These are phyloP conservation scores for Neolamprologus devosi DNA, from an alignment of 2,113 vertebrate species.

Conservation along the genomic window DNA sequence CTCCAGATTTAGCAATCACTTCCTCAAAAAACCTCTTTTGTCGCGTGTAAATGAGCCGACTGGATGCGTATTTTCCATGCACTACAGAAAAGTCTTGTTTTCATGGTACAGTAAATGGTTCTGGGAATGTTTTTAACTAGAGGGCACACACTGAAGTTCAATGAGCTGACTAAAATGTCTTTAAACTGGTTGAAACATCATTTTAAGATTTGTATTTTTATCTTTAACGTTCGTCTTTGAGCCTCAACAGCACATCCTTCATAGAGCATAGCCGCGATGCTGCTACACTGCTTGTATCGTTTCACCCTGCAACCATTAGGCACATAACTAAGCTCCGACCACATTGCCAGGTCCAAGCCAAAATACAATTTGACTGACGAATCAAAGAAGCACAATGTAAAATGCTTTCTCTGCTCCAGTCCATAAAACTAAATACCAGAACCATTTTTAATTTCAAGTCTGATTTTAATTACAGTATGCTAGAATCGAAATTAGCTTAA, in stretches of 20 bases:
- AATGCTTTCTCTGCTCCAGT: not conserved
- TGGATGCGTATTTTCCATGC: not conserved
- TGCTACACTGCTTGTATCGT: not conserved
- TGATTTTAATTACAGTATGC: not conserved
- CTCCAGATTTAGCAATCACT: slow-evolving; percentile 10
- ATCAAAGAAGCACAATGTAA: not conserved
- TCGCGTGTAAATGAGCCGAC: slow-evolving; percentile 11
- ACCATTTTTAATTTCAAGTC: not conserved
- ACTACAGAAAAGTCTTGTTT: not conserved
- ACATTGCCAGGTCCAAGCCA: not conserved
- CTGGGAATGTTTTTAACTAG: not conserved
- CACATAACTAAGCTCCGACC: slow-evolving; percentile 16
- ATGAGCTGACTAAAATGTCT: not conserved
- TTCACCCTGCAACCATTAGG: slow-evolving; percentile 17
- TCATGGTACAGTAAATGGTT: not conserved
- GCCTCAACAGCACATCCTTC: slow-evolving; percentile 74
- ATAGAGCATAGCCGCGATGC: slow-evolving; percentile 44
- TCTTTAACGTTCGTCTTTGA: slow-evolving; percentile 42
- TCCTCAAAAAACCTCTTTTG: slow-evolving; percentile 22
- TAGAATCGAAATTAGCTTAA: not conserved
- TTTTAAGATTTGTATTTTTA: not conserved
- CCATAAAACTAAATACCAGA: not conserved
- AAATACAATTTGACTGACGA: not conserved
- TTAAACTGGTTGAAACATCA: not conserved
- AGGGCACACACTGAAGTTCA: not conserved